Percentiles rank a stretch among this genome's conserved stretches.
Evolutionary conservation across 1,140 invertebrate species (phyloP).

Genomic region (Papilio polyxenes): DNA sequence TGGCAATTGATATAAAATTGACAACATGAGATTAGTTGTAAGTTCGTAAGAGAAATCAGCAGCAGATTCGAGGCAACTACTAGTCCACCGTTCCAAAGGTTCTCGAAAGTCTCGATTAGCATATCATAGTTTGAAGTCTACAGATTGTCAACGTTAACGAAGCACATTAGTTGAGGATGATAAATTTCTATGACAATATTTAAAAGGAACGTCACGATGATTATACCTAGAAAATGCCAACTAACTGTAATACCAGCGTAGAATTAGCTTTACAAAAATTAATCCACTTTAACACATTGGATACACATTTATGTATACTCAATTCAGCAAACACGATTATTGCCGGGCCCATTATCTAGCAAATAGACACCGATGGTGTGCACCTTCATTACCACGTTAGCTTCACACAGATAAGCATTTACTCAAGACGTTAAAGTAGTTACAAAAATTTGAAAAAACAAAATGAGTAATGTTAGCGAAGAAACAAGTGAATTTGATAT

Average conservation of each 20-base stretch:
- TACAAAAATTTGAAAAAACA: not conserved
- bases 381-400: conserved; percentile 25
- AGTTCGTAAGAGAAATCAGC: too few relatives aligned
- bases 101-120: too few relatives aligned
- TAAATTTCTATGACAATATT: not conserved
- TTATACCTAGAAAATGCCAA: not conserved
- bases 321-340: conserved; percentile 16
- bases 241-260: not conserved
- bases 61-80: too few relatives aligned
- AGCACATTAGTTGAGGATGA: too few relatives aligned
- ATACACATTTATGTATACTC: not conserved
- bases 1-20: too few relatives aligned
- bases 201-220: not conserved
- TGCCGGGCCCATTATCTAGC: conserved; percentile 1
- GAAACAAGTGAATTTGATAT: conserved; percentile 46
- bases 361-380: conserved; percentile 24
- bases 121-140: too few relatives aligned
- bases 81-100: too few relatives aligned
- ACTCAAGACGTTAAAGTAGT: not conserved
- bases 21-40: too few relatives aligned
- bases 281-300: not conserved
- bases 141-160: too few relatives aligned
- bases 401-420: conserved; percentile 22
- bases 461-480: conserved; percentile 37
- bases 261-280: not conserved